Base-by-base conservation (phyloP, 2,797 vertebrate genomes). In the Crenichthys baileyi region DNA sequence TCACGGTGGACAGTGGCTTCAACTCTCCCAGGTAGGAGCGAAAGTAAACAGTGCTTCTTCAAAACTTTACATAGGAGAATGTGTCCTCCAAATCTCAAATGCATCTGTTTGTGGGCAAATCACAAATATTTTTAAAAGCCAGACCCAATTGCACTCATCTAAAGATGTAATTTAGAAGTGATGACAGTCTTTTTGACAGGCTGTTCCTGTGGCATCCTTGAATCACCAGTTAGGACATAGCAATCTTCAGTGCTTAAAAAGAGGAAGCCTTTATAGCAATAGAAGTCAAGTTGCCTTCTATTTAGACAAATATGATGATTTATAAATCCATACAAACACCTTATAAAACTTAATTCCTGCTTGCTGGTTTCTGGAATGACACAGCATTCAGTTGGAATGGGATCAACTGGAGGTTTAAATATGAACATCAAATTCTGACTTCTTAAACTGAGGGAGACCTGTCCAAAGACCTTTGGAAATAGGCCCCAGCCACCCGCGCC, bases 1-100 rank as follows among this genome's bases (percentile, higher is more conserved):
- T 99, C 88, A 99, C 98, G 0, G 98, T 99, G 93, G 98, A 99
- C 96, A 99, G 98, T 92, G 98, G 99, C 92, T 99, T 99, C 96
- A 99, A 99, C 96, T 99, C 99, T 80, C 98, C 99, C 96, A 98
- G 99, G 98, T 99, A 97, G n/a, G 84, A 83, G 44, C 72, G 68
- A 70, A 70, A 70, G 41, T 46, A 16, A 48, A 18, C 2, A 26
- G 67, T 46, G 41, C 6, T 46, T 16, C 26, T 70, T 48, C n/a
- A 26, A 70, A 70, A 29, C 12, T 31, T 24, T 6, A 20, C 24
- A 76, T n/a, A 53, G 1, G 1, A 13, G 9, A 41, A 46, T 56
- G 18, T 70, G 39, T 60, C 5, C 20, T 58, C 13, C 6, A 12
- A 31, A 39, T 3, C 39, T 77, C 61, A 50, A 12, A 50, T 29